Conservation (phyloP, 2,113 vertebrate species). For the Amphiprion ocellaris region DNA sequence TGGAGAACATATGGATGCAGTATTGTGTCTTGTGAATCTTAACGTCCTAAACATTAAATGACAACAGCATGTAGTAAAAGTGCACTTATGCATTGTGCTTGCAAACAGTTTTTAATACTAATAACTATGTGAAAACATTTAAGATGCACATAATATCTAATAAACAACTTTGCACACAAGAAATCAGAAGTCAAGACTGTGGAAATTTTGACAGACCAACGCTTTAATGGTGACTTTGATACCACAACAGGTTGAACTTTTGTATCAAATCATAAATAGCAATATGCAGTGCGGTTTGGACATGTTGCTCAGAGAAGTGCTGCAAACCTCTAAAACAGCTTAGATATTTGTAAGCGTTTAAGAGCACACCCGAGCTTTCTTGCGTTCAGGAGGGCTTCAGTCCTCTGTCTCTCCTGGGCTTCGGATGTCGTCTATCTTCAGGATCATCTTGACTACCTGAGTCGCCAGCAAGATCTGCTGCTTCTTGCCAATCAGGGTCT, state of each 20-base stretch:
- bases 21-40: not conserved
- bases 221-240: slow-evolving; percentile 81
- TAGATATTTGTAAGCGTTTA: slow-evolving; percentile 5
- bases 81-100: not conserved
- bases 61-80: too few species aligned
- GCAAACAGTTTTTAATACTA: not conserved
- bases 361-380: slow-evolving; percentile 25
- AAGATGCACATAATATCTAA: too few species aligned
- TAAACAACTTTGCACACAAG: not conserved
- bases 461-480: slow-evolving; percentile 96
- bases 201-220: slow-evolving; percentile 60
- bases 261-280: slow-evolving; percentile 86
- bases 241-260: slow-evolving; percentile 70
- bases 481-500: slow-evolving; percentile 97
- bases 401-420: slow-evolving; percentile 94
- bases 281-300: slow-evolving; percentile 66
- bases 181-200: not conserved
- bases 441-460: slow-evolving; percentile 98
- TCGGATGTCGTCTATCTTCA: slow-evolving; percentile 98
- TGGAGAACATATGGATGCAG: not conserved
- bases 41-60: not conserved
- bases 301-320: slow-evolving; percentile 69
- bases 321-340: slow-evolving; percentile 51
- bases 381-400: slow-evolving; percentile 66
- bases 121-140: not conserved